These are phyloP conservation scores for Brachymystax lenok DNA, from an alignment of 2,797 vertebrate genomes.

Conservation along the genomic window DNA sequence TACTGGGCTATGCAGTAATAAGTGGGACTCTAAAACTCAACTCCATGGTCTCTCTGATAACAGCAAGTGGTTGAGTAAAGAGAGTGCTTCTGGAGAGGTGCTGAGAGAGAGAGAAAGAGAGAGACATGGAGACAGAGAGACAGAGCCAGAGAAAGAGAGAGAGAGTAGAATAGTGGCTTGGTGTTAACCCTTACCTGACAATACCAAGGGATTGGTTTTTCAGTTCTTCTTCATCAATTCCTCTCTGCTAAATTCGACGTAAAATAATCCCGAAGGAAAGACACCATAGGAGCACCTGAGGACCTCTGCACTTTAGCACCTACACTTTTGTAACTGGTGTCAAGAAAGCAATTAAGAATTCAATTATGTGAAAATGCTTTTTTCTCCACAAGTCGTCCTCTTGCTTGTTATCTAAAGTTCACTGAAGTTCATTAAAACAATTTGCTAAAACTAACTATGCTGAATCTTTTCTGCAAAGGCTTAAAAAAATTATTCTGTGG, in stretches of 20 bases:
- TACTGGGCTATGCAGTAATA: not conserved
- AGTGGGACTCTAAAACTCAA: not conserved
- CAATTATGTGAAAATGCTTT: not conserved
- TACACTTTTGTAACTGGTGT: not conserved
- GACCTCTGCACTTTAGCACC: not conserved
- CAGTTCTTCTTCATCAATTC: not conserved
- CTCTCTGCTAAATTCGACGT: not conserved
- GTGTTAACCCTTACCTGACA: not conserved
- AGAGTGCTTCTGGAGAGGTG: not conserved
- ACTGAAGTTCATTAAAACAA: slow-evolving; percentile 38
- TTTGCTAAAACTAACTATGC: not conserved
- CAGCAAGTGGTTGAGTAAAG: not conserved
- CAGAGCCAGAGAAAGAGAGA: not conserved
- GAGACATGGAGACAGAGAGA: not conserved
- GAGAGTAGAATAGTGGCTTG: not conserved
- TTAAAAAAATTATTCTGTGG: slow-evolving; percentile 54
- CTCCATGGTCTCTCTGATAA: not conserved
- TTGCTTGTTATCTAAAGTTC: slow-evolving; percentile 19
- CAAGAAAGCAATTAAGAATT: slow-evolving; percentile 2
- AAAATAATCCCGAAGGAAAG: not conserved
- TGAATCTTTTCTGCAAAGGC: not conserved
- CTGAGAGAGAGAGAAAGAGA: not conserved
- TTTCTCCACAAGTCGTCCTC: not conserved
- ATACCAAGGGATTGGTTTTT: not conserved
- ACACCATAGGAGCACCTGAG: not conserved